Base-by-base conservation (phyloP, 1,140 invertebrate species). In the Sweltsa coloradensis region DNA sequence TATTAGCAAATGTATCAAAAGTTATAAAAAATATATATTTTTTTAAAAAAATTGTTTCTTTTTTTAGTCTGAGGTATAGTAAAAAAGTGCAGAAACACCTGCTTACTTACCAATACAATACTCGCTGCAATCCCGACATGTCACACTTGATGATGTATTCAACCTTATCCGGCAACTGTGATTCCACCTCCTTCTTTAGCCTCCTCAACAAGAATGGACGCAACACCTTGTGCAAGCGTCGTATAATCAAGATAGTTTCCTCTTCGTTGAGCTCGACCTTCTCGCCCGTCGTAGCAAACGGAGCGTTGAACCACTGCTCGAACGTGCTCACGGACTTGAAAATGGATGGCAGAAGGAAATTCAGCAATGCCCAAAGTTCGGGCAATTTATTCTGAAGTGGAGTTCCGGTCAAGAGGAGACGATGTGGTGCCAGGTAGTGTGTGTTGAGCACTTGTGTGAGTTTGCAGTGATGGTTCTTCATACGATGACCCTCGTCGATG, bases 381-480 rank as follows among this genome's bases (percentile, higher is more conserved):
- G 78, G 78, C 21, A 82, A 58, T 59, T 80, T 80, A 56, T 80
- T 80, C 62, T 76, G 68, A 21, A 84, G 61, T 13, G 80, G 81
- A 24, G 80, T 83, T 48, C 80, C 80, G 7, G 80, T 83, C 3
- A 83, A 63, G 2, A 83, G 60, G 3, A 83, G 59, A 45, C 80
- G 66, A 58, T 83, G 76, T 11, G 78, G 76, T 19, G 78, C 76
- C 40, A 63, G 65, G 59, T 83, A 83, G 58, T 77, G 73, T 1
- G 74, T 78, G 56, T 83, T 83, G 13, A 83, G 59, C 24, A 79
- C 70, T 55, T 77, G 70, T 1, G 80, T 84, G 47, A 83, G 60
- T 57, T 83, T 84, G 60, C 80, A 83, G 55, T 83, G 79, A 56
- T 84, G 80, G 59, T 83, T 83, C 63, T 83, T 83, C 78, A 83